phyloP scores from a whole-genome alignment of 2,797 vertebrate genomes.

The Hyperoplus lanceolatus region DNA sequence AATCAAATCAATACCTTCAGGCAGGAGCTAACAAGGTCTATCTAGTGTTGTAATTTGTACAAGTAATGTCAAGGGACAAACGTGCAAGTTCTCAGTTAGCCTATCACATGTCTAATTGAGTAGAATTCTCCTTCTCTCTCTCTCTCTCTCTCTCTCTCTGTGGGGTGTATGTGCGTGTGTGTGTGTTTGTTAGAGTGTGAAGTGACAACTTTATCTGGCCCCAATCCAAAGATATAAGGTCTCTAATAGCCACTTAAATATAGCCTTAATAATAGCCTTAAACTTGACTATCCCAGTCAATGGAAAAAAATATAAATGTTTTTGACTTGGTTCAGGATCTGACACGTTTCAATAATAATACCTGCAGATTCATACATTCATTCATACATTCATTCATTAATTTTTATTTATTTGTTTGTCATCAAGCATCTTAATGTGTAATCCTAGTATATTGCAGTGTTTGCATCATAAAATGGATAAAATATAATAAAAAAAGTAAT shows the following conservation, averaged over 20 bases:
- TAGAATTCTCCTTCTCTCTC: conserved; percentile 5
- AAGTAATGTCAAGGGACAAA: conserved; percentile 73
- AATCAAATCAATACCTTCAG: conserved; percentile 80
- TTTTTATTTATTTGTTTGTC: not conserved
- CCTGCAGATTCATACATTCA: too few species aligned
- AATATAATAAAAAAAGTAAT: not conserved
- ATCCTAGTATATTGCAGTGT: too few species aligned
- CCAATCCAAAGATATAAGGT: conserved; percentile 19
- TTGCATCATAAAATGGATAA: not conserved
- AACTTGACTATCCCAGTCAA: conserved; percentile 10
- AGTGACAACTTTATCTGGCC: conserved; percentile 31
- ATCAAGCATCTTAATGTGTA: not conserved
- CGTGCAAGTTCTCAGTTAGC: conserved; percentile 48
- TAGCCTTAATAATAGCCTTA: too few species aligned
- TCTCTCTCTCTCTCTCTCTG: not conserved
- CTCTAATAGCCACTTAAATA: not conserved
- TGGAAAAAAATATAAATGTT: not conserved
- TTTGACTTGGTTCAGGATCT: not conserved
- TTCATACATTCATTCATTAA: not conserved
- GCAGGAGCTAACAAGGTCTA: conserved; percentile 79
- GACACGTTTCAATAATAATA: not conserved
- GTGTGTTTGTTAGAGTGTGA: not conserved
- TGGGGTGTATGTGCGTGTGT: not conserved
- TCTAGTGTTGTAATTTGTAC: conserved; percentile 67
- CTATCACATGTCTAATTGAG: conserved; percentile 60